Percentiles rank a stretch among this genome's conserved stretches.
These are phyloP conservation scores for Tetropium fuscum DNA, from an alignment of 2,888 invertebrate genomes.

Conservation along the genomic window DNA sequence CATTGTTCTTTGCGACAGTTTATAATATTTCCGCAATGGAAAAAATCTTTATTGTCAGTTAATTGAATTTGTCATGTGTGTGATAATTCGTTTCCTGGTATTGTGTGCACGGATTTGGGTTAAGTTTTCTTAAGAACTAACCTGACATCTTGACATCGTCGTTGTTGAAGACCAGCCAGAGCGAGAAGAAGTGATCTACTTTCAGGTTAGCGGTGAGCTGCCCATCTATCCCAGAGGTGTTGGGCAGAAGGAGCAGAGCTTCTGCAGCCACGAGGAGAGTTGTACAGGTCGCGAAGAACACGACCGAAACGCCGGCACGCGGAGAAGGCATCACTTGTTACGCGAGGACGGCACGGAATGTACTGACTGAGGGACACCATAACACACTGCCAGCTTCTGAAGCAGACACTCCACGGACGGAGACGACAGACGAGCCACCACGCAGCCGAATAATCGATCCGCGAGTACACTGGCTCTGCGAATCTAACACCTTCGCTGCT, in stretches of 20 bases:
- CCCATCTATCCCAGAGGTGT: conserved; percentile 67
- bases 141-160: conserved; percentile 66
- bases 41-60: no score
- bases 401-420: conserved; percentile 32
- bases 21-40: no score
- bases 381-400: conserved; percentile 36
- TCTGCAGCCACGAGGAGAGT: conserved; percentile 26
- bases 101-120: not conserved
- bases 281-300: conserved; percentile 37
- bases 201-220: conserved; percentile 66
- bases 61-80: no score
- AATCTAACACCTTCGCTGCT: conserved; percentile 20
- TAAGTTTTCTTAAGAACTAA: conserved; percentile 47
- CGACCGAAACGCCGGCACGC: conserved; percentile 36
- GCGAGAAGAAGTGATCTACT: conserved; percentile 68
- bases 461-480: conserved; percentile 18
- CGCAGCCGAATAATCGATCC: conserved; percentile 45
- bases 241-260: conserved; percentile 58
- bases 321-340: conserved; percentile 42
- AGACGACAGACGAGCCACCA: conserved; percentile 35
- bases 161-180: conserved; percentile 69
- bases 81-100: not conserved
- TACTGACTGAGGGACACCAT: conserved; percentile 45
- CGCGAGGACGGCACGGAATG: conserved; percentile 38
- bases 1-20: not conserved